Evolutionary conservation across 2,888 invertebrate genomes (phyloP).

Genomic region (Scaptodrosophila latifasciaeformis): DNA sequence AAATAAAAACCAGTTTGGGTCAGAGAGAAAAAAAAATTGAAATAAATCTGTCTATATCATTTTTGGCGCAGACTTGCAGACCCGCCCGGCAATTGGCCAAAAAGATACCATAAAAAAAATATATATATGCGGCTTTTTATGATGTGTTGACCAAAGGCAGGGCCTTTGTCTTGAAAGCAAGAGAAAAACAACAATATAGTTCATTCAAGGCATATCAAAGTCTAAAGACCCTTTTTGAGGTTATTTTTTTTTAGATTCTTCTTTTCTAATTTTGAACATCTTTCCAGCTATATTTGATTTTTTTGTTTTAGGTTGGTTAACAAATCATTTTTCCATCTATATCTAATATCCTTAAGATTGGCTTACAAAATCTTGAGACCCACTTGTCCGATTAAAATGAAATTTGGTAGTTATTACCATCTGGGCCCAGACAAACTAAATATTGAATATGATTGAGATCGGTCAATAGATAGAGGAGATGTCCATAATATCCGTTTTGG

Average conservation of each 20-base stretch:
- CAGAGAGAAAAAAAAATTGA: slow-evolving; percentile 11
- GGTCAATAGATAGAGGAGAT: no score
- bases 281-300: slow-evolving; percentile 37
- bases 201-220: neutral
- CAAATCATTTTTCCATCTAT: slow-evolving; percentile 16
- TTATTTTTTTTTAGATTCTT: neutral
- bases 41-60: slow-evolving; percentile 17
- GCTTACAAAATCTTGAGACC: neutral
- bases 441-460: no score
- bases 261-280: slow-evolving; percentile 29
- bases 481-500: slow-evolving; percentile 6
- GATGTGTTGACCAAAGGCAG: slow-evolving; percentile 5
- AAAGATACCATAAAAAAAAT: neutral
- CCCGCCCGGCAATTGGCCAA: slow-evolving; percentile 19
- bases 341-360: no score
- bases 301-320: slow-evolving; percentile 13
- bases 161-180: neutral
- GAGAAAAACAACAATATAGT: neutral
- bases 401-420: neutral
- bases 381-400: neutral
- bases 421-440: no score
- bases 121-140: neutral
- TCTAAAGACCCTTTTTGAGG: neutral
- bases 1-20: slow-evolving; percentile 37
- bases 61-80: slow-evolving; percentile 10